Evolutionary conservation across 2,113 vertebrate species (phyloP).

Genomic region (Stercorarius parasiticus): DNA sequence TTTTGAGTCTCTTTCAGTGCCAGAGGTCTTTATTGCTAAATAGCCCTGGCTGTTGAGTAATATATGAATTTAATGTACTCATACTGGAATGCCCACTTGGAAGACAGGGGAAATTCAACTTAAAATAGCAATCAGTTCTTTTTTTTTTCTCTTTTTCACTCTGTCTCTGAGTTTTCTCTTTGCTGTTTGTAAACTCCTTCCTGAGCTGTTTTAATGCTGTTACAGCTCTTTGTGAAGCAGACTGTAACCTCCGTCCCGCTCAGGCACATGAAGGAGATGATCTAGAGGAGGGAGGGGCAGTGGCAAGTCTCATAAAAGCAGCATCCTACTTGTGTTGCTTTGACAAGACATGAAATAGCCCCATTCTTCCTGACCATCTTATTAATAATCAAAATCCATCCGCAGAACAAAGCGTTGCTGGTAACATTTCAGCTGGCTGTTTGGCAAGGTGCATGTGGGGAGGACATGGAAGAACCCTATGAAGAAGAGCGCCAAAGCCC

Average conservation of each 20-base stretch:
- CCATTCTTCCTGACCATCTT: not conserved
- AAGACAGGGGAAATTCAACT: not conserved
- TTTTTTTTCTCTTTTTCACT: not conserved
- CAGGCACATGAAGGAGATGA: conserved; percentile 17
- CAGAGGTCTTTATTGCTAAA: conserved; percentile 55
- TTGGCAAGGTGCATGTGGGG: not conserved
- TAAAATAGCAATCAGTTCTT: not conserved
- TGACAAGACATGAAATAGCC: not conserved
- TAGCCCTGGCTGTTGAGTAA: conserved; percentile 44
- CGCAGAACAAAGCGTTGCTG: not conserved
- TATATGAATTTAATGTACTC: not conserved
- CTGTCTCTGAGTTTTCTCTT: not conserved
- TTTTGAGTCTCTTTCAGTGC: conserved; percentile 4
- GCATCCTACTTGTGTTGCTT: not conserved
- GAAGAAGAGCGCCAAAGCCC: conserved; percentile 3
- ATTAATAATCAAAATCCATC: conserved; percentile 3
- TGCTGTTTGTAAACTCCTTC: not conserved
- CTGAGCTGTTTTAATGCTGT: not conserved
- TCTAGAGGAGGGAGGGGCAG: not conserved
- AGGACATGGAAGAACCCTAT: not conserved
- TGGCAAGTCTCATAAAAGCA: conserved; percentile 16
- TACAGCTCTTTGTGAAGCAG: not conserved
- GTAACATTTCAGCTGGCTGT: not conserved
- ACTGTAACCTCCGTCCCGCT: not conserved
- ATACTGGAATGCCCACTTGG: not conserved